These are phyloP conservation scores for Spisula solida DNA, from an alignment of 2,888 invertebrate species.

Conservation along the genomic window DNA sequence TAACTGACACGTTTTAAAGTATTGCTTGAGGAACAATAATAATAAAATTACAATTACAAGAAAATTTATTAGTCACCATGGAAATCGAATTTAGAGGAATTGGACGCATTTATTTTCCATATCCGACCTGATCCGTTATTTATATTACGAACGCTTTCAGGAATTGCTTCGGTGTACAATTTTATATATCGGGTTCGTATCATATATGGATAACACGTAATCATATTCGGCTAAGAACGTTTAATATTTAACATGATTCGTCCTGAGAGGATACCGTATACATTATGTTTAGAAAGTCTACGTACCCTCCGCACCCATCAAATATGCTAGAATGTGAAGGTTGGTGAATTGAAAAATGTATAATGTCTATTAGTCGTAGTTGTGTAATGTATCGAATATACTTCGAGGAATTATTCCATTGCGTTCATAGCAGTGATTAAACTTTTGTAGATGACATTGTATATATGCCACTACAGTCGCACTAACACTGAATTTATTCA, in stretches of 20 bases:
- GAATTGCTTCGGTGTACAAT: not conserved
- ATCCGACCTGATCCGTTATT: not conserved
- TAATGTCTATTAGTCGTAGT: too few species aligned
- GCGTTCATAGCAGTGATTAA: too few species aligned
- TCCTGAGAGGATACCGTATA: not conserved
- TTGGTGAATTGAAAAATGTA: too few species aligned
- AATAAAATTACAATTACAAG: not conserved
- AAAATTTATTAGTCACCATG: not conserved
- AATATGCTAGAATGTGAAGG: too few species aligned
- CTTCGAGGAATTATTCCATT: too few species aligned
- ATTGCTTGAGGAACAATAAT: not conserved
- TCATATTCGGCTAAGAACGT: not conserved
- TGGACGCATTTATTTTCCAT: not conserved
- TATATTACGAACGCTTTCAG: not conserved
- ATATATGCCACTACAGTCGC: too few species aligned
- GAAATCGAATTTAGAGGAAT: not conserved
- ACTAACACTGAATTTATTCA: too few species aligned
- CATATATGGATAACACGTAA: not conserved
- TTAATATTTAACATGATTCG: not conserved
- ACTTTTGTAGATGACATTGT: too few species aligned
- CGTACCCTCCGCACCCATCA: too few species aligned
- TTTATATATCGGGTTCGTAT: not conserved
- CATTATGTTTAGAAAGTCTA: not conserved
- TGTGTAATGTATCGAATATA: too few species aligned
- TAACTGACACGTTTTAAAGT: not conserved